These are phyloP conservation scores for Agrotis puta DNA, from an alignment of 2,888 invertebrate species.

Conservation along the genomic window DNA sequence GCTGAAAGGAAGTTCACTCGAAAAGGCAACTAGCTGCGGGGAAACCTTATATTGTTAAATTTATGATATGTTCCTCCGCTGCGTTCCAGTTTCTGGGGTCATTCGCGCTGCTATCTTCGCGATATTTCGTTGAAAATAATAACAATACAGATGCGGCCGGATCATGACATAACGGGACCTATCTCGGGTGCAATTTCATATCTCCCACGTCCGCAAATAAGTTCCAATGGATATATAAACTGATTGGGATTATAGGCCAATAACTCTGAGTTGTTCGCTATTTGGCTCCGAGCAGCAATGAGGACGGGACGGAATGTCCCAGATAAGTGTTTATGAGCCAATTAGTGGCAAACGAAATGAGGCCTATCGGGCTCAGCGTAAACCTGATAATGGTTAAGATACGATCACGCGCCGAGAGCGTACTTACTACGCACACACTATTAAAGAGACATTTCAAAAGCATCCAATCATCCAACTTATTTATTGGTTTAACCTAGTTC, in stretches of 20 bases:
- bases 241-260: slow-evolving; percentile 75
- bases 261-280: slow-evolving; percentile 76
- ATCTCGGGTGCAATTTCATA: slow-evolving; percentile 72
- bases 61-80: slow-evolving; percentile 85
- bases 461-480: slow-evolving; percentile 54
- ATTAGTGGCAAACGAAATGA: slow-evolving; percentile 84
- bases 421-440: slow-evolving; percentile 59
- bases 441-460: slow-evolving; percentile 55
- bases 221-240: slow-evolving; percentile 67
- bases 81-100: slow-evolving; percentile 83
- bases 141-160: slow-evolving; percentile 73
- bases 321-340: slow-evolving; percentile 87
- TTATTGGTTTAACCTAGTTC: slow-evolving; percentile 63
- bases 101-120: slow-evolving; percentile 80
- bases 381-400: slow-evolving; percentile 80
- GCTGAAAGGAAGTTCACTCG: slow-evolving; percentile 87
- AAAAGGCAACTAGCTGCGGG: slow-evolving; percentile 88
- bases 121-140: slow-evolving; percentile 84
- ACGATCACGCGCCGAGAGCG: slow-evolving; percentile 69
- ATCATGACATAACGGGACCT: slow-evolving; percentile 71
- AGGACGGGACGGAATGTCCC: slow-evolving; percentile 77
- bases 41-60: slow-evolving; percentile 88
- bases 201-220: slow-evolving; percentile 68
- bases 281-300: slow-evolving; percentile 78
- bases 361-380: slow-evolving; percentile 77